phyloP scores from a whole-genome alignment of 1,140 invertebrate species.

The Yoshiicerus persimilis region DNA sequence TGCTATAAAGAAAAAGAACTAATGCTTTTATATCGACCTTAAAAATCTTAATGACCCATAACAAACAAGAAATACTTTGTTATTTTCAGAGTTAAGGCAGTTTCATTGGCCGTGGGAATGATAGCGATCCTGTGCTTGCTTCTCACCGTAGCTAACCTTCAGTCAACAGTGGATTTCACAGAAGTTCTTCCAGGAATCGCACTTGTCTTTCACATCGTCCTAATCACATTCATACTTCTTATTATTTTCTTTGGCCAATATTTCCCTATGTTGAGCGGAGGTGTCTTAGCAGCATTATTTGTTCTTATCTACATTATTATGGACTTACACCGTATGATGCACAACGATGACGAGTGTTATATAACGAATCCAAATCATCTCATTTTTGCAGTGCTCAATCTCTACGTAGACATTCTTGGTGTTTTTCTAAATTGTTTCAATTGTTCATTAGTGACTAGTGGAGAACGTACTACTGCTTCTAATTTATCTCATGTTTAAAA shows the following conservation, averaged over 20 bases:
- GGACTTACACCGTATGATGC: constrained; percentile 2
- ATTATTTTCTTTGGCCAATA: not conserved
- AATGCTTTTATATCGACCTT: not conserved
- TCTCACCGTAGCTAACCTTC: not conserved
- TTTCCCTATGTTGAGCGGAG: not conserved
- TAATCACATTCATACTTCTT: not conserved
- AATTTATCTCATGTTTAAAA: not conserved
- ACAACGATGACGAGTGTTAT: not conserved
- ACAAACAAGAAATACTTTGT: not conserved
- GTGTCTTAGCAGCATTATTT: not conserved
- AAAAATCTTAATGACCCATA: too few relatives aligned
- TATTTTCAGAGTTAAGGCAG: not conserved
- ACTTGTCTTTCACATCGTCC: not conserved
- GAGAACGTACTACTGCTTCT: not conserved
- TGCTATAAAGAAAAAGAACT: too few relatives aligned
- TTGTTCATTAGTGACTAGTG: not conserved
- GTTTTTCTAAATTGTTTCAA: not conserved
- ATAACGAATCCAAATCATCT: not conserved
- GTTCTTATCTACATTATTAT: not conserved
- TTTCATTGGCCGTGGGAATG: not conserved
- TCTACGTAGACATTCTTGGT: not conserved
- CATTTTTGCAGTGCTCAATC: not conserved
- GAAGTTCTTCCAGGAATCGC: not conserved
- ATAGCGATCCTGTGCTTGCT: not conserved
- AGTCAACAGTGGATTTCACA: not conserved